Percentiles rank a stretch among this genome's conserved stretches.
These are phyloP conservation scores for Xylocampa areola DNA, from an alignment of 2,888 invertebrate species.

Conservation along the genomic window DNA sequence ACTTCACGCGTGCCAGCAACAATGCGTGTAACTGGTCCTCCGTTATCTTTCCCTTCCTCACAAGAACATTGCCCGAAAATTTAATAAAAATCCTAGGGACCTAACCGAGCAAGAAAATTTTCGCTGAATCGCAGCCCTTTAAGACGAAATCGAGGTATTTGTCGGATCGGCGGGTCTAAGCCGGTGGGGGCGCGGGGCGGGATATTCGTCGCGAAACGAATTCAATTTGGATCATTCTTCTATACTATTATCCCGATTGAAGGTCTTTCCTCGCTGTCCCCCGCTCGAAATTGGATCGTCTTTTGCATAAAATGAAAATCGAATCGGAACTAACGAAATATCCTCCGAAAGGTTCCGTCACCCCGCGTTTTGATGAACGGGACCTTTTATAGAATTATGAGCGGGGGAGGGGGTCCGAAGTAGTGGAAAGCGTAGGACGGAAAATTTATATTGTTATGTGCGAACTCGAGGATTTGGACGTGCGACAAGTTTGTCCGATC, in stretches of 20 bases:
- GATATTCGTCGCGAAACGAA: slow-evolving; percentile 71
- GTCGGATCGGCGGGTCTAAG: slow-evolving; percentile 68
- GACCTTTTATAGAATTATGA: slow-evolving; percentile 72
- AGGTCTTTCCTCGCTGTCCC: slow-evolving; percentile 72
- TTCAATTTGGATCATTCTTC: slow-evolving; percentile 89
- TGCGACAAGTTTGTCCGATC: slow-evolving; percentile 35
- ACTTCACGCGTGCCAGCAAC: slow-evolving; percentile 27
- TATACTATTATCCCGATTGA: slow-evolving; percentile 85
- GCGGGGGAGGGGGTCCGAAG: slow-evolving; percentile 45
- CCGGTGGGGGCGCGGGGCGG: slow-evolving; percentile 58
- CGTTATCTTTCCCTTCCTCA: slow-evolving; percentile 50
- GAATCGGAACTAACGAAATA: slow-evolving; percentile 86
- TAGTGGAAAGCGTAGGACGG: slow-evolving; percentile 39
- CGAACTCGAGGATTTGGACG: slow-evolving; percentile 32
- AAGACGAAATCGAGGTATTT: slow-evolving; percentile 72
- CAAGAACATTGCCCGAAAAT: slow-evolving; percentile 68
- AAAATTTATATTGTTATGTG: slow-evolving; percentile 59
- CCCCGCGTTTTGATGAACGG: slow-evolving; percentile 65
- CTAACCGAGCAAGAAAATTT: slow-evolving; percentile 79
- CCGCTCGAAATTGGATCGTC: slow-evolving; percentile 82
- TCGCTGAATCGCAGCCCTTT: slow-evolving; percentile 81
- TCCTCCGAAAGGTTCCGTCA: slow-evolving; percentile 63
- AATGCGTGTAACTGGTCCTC: slow-evolving; percentile 43
- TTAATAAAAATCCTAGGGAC: slow-evolving; percentile 81
- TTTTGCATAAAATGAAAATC: slow-evolving; percentile 89